Percentiles rank a stretch among this genome's conserved stretches.
Conservation (phyloP, 2,888 invertebrate species). For the Glyphotaelius pellucidus region DNA sequence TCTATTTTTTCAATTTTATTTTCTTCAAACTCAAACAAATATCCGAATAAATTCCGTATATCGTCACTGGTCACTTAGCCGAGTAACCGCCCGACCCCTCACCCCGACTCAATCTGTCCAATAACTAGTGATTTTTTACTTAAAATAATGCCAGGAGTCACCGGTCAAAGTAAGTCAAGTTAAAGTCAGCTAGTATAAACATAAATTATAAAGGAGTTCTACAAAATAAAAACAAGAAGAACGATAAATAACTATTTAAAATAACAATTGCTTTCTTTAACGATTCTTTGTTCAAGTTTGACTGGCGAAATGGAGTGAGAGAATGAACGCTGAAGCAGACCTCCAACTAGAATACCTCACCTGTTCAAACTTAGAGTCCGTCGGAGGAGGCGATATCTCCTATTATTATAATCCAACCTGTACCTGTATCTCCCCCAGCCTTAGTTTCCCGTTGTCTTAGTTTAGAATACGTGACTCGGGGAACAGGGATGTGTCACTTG, state of each 20-base stretch:
- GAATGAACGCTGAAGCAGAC: not conserved
- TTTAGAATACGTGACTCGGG: not conserved
- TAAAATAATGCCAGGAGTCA: too few relatives aligned
- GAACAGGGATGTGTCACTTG: slow-evolving; percentile 23
- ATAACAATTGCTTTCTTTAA: not conserved
- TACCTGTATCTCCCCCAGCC: not conserved
- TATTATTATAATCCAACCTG: not conserved
- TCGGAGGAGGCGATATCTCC: not conserved
- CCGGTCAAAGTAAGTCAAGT: too few relatives aligned
- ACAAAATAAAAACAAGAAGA: not conserved
- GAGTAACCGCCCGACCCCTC: too few relatives aligned
- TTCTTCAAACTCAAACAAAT: too few relatives aligned
- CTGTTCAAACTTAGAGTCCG: not conserved
- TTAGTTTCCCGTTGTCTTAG: not conserved
- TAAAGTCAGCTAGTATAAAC: too few relatives aligned
- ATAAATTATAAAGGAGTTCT: not conserved
- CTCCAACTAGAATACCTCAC: not conserved
- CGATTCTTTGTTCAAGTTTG: not conserved
- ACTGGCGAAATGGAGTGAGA: not conserved
- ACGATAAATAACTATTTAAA: not conserved
- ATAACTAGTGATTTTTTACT: too few relatives aligned
- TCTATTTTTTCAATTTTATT: too few relatives aligned
- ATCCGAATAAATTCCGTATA: too few relatives aligned
- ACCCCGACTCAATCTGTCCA: too few relatives aligned
- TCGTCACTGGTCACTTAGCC: too few relatives aligned